Evolutionary conservation across 35 echinoderm and acorn worm genomes (phyloP).

Genomic region (Apostichopus parvimensis): DNA sequence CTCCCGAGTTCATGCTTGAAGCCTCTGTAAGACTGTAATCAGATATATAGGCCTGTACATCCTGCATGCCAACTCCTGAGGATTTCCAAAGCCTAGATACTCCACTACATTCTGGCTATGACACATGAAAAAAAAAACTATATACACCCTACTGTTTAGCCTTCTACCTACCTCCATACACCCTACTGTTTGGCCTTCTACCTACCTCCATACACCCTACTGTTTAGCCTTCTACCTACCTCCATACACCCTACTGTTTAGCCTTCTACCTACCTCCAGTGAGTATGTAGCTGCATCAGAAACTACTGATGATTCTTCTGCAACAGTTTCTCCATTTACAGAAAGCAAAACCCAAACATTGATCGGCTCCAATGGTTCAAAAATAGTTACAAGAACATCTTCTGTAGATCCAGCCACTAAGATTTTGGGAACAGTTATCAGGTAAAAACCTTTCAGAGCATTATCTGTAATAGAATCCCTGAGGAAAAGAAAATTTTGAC

Average conservation of each 20-base stretch:
- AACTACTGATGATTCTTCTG: conserved; percentile 1
- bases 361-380: not conserved
- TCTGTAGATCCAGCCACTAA: not conserved
- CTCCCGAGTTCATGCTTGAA: too few relatives aligned
- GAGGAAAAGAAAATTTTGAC: too few relatives aligned
- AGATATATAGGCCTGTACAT: too few relatives aligned
- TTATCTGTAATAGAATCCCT: not conserved
- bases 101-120: too few relatives aligned
- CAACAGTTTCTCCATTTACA: not conserved
- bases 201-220: not conserved
- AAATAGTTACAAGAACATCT: not conserved
- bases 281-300: not conserved
- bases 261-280: not conserved
- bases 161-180: not conserved
- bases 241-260: too few relatives aligned
- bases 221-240: too few relatives aligned
- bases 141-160: too few relatives aligned
- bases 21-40: too few relatives aligned
- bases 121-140: too few relatives aligned
- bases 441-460: not conserved
- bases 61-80: too few relatives aligned
- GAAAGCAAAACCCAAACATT: not conserved
- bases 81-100: too few relatives aligned
- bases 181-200: too few relatives aligned
- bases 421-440: not conserved